Conservation (phyloP, 1,140 invertebrate species). For the Drosophila saltans region DNA sequence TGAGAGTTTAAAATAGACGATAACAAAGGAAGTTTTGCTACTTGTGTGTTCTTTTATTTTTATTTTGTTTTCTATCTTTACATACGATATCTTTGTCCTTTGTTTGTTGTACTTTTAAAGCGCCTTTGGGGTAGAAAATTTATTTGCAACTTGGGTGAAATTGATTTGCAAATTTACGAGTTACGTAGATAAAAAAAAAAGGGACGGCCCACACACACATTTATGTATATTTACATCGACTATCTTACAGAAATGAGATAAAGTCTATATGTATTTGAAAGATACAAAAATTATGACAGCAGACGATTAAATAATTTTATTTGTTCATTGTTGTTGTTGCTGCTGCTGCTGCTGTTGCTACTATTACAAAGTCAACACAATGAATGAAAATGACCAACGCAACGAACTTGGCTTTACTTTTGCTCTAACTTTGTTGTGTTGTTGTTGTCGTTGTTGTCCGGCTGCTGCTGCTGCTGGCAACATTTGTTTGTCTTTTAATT, state of each 20-base stretch:
- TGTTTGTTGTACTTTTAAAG: constrained; percentile 15
- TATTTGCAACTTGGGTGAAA: constrained; percentile 63
- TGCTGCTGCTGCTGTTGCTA: constrained; percentile 27
- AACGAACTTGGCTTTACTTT: not conserved
- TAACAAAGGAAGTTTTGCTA: constrained; percentile 47
- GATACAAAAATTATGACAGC: constrained; percentile 16
- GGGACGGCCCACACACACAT: not conserved
- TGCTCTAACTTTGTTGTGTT: not conserved
- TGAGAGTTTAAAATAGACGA: constrained; percentile 37
- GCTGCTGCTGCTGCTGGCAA: constrained; percentile 18
- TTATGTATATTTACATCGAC: not conserved
- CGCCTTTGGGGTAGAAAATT: constrained; percentile 33
- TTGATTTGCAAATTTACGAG: constrained; percentile 59
- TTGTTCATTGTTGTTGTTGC: constrained; percentile 41
- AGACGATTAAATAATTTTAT: constrained; percentile 46
- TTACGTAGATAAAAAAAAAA: constrained; percentile 6
- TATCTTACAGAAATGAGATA: constrained; percentile 16
- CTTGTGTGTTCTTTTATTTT: constrained; percentile 1
- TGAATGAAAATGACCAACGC: constrained; percentile 33
- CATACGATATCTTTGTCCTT: not conserved
- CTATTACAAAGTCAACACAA: constrained; percentile 55
- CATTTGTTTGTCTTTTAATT: constrained; percentile 54
- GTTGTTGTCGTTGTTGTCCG: constrained; percentile 25
- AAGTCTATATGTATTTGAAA: constrained; percentile 16
- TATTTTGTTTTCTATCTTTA: not conserved